These are phyloP conservation scores for Hecatera dysodea DNA, from an alignment of 2,888 invertebrate species.

Conservation along the genomic window DNA sequence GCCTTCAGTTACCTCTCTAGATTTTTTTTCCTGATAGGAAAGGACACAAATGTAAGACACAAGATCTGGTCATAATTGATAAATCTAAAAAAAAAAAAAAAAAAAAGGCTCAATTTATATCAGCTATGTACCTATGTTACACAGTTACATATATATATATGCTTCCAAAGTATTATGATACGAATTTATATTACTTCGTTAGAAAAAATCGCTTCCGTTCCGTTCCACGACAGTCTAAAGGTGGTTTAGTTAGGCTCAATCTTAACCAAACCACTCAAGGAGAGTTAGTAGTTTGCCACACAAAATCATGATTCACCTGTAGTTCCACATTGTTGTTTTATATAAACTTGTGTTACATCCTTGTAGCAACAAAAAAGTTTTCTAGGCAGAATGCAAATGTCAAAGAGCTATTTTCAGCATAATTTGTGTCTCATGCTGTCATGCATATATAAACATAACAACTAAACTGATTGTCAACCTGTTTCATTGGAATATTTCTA, in stretches of 20 bases:
- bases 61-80: too few relatives aligned
- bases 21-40: background rate
- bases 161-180: too few relatives aligned
- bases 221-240: too few relatives aligned
- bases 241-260: too few relatives aligned
- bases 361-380: constrained; percentile 35
- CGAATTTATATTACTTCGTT: too few relatives aligned
- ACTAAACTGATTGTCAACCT: constrained; percentile 20
- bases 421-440: constrained; percentile 13
- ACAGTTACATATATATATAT: too few relatives aligned
- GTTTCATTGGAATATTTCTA: constrained; percentile 32
- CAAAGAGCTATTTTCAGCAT: constrained; percentile 45
- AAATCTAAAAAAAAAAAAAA: too few relatives aligned
- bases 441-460: constrained; percentile 17
- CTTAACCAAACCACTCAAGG: too few relatives aligned
- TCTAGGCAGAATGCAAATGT: constrained; percentile 38
- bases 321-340: background rate
- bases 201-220: too few relatives aligned
- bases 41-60: too few relatives aligned
- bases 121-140: too few relatives aligned
- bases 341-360: constrained; percentile 4
- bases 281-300: background rate
- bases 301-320: background rate
- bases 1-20: background rate
- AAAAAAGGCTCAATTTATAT: too few relatives aligned